Conservation (phyloP, 2,113 vertebrate species). For the Phylloscopus whistleri region DNA sequence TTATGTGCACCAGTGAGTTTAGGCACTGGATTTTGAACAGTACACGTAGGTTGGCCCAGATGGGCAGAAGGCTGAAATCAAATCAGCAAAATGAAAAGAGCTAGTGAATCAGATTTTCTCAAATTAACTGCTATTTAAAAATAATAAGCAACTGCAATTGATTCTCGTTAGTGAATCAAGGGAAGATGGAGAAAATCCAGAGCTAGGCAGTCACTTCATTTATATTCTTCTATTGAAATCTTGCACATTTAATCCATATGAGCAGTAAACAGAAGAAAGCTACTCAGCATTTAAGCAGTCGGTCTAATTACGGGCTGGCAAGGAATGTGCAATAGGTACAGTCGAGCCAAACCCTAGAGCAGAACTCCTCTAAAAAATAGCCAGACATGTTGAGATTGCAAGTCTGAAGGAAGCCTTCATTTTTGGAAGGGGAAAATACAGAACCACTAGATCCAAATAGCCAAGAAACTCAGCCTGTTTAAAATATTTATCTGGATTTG, state of each 20-base stretch:
- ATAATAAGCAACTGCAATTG: conserved; percentile 55
- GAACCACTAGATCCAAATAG: not conserved
- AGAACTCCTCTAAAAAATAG: not conserved
- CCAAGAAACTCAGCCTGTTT: not conserved
- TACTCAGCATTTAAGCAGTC: conserved; percentile 17
- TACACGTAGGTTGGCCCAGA: conserved; percentile 11
- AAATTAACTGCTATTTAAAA: conserved; percentile 59
- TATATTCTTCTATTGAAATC: not conserved
- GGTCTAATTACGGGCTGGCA: not conserved
- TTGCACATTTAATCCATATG: conserved; percentile 9
- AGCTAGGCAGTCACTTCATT: conserved; percentile 31
- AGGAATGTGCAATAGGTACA: not conserved
- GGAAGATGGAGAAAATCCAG: conserved; percentile 39
- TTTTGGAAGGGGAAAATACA: not conserved
- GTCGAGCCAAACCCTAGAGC: not conserved
- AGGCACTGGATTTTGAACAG: not conserved
- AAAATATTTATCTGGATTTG: not conserved
- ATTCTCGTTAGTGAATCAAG: conserved; percentile 12
- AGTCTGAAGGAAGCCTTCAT: not conserved
- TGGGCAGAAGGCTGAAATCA: conserved; percentile 52
- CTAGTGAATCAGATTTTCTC: conserved; percentile 49
- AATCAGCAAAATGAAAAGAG: conserved; percentile 54
- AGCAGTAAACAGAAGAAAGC: conserved; percentile 31
- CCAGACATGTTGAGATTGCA: not conserved
- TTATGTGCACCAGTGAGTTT: not conserved